Evolutionary conservation across 1,140 invertebrate genomes (phyloP).

Genomic region (Triops cancriformis): DNA sequence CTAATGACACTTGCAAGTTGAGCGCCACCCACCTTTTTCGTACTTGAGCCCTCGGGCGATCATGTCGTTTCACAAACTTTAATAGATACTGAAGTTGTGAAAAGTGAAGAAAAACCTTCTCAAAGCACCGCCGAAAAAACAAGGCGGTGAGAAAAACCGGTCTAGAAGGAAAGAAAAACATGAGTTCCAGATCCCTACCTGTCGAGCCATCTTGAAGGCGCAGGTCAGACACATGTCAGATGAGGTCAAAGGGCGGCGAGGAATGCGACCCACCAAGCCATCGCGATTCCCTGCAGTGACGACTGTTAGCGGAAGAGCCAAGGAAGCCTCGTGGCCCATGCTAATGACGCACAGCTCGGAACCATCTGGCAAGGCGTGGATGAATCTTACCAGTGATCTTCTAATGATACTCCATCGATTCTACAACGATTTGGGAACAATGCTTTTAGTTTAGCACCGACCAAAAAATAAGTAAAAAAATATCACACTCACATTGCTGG

Average conservation of each 20-base stretch:
- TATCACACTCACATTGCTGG: background rate
- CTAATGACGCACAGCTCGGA: constrained; percentile 35
- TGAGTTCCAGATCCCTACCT: constrained; percentile 3
- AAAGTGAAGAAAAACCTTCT: too few species aligned
- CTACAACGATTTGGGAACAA: constrained; percentile 23
- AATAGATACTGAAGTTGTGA: too few species aligned
- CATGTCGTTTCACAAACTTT: background rate
- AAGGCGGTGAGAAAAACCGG: background rate
- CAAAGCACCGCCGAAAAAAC: too few species aligned
- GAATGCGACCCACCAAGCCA: constrained; percentile 35
- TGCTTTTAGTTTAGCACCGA: background rate
- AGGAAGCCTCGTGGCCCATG: constrained; percentile 30
- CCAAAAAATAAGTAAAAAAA: background rate
- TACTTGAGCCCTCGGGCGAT: background rate
- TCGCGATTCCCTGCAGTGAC: constrained; percentile 35
- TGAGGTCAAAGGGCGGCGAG: constrained; percentile 30
- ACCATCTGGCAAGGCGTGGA: constrained; percentile 34
- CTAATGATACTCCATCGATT: constrained; percentile 34
- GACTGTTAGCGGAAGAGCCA: constrained; percentile 34
- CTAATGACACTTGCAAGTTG: background rate
- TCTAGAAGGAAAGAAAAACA: background rate
- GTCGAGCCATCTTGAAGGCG: constrained; percentile 17
- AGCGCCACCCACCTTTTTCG: background rate
- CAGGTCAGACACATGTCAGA: constrained; percentile 9
- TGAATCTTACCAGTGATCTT: constrained; percentile 33